Evolutionary conservation across 2,888 invertebrate genomes (phyloP).

Genomic region (Sarcophaga caerulescens): DNA sequence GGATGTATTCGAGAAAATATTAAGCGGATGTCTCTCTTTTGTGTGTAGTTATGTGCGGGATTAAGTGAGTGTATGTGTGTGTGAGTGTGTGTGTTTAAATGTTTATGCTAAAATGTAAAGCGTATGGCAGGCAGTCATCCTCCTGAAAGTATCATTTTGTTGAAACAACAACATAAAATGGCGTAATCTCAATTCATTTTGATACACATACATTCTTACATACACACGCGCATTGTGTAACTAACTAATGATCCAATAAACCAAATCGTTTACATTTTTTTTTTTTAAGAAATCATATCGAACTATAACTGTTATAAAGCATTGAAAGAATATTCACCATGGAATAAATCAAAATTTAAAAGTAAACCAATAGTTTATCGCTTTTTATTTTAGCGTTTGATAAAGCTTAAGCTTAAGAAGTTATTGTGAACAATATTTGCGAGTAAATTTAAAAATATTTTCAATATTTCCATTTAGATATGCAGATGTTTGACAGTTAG

Average conservation of each 20-base stretch:
- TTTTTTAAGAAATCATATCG: not conserved
- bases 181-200: constrained; percentile 66
- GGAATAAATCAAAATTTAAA: no score
- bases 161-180: constrained; percentile 68
- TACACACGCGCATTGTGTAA: not conserved
- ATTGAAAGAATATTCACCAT: no score
- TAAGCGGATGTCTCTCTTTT: constrained; percentile 59
- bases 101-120: constrained; percentile 36
- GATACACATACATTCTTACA: constrained; percentile 29
- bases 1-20: constrained; percentile 67
- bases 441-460: no score
- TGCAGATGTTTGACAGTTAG: no score
- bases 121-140: constrained; percentile 51
- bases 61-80: constrained; percentile 21
- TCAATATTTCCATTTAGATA: no score
- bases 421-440: no score
- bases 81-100: constrained; percentile 29
- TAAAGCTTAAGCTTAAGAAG: no score
- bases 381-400: no score
- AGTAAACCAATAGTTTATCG: no score
- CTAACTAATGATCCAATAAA: constrained; percentile 52
- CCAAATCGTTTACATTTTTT: not conserved
- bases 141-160: constrained; percentile 63
- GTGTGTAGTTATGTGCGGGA: constrained; percentile 34
- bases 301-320: no score